Evolutionary conservation across 2,888 invertebrate species (phyloP).

Genomic region (Heliconius ethilla): DNA sequence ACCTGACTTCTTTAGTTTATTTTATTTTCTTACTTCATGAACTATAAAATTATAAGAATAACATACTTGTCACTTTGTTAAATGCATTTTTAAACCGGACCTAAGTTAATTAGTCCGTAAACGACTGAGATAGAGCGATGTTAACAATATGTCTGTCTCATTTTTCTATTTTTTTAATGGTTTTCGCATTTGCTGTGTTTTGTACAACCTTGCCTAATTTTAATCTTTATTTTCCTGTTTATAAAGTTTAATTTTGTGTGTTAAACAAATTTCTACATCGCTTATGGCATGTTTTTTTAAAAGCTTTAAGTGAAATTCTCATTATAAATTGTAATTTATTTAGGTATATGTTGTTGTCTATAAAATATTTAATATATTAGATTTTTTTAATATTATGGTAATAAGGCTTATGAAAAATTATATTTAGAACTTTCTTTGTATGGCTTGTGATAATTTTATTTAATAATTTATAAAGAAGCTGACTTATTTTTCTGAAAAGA

Average conservation of each 20-base stretch:
- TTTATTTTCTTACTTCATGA: not conserved
- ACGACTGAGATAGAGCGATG: slow-evolving; percentile 29
- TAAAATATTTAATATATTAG: too few relatives aligned
- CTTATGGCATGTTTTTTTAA: slow-evolving; percentile 9
- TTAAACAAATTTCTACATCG: not conserved
- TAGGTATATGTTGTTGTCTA: not conserved
- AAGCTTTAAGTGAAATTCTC: slow-evolving; percentile 7
- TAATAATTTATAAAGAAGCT: not conserved
- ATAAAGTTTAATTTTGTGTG: slow-evolving; percentile 9
- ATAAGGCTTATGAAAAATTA: not conserved
- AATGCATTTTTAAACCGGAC: slow-evolving; percentile 14
- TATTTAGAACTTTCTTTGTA: not conserved
- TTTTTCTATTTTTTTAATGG: slow-evolving; percentile 10
- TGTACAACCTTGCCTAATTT: not conserved
- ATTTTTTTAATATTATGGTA: too few relatives aligned
- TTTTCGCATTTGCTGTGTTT: not conserved
- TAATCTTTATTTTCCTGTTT: not conserved
- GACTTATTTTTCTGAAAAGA: not conserved
- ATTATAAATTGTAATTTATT: not conserved
- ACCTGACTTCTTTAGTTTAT: not conserved
- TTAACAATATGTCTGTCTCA: slow-evolving; percentile 20
- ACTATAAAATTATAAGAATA: not conserved
- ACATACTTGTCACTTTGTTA: not conserved
- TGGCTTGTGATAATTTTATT: not conserved
- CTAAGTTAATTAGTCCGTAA: slow-evolving; percentile 34